Conservation (phyloP, 2,113 vertebrate genomes). For the Ochotona princeps region DNA sequence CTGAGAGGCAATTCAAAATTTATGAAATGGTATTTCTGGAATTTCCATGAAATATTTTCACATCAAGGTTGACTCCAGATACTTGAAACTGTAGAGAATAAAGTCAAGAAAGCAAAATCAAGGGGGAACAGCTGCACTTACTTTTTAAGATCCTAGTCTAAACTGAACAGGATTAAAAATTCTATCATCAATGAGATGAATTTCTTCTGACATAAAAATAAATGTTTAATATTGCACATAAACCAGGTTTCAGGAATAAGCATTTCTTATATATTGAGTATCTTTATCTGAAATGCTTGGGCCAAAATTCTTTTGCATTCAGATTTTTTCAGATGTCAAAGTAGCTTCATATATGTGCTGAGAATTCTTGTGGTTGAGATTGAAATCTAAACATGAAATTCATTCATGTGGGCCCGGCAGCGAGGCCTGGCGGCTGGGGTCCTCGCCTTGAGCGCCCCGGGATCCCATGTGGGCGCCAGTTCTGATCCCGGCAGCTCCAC, state of each 20-base stretch:
- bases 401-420: too few relatives aligned
- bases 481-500: too few relatives aligned
- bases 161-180: neutral
- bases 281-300: neutral
- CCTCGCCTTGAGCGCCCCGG: too few relatives aligned
- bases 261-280: neutral
- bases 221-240: neutral
- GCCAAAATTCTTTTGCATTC: neutral
- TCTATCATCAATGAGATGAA: constrained; percentile 14
- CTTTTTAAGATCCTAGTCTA: constrained; percentile 22
- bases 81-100: neutral
- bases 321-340: neutral
- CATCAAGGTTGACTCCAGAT: neutral
- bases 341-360: neutral
- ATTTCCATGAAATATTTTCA: neutral
- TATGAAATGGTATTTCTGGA: neutral
- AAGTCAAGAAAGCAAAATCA: neutral
- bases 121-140: neutral
- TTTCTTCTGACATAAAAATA: constrained; percentile 22
- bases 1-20: neutral
- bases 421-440: too few relatives aligned
- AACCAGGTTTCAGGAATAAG: neutral
- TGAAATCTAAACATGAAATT: neutral
- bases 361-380: neutral
- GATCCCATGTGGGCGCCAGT: too few relatives aligned